Conservation (phyloP, 1,140 invertebrate genomes). For the Bilobella aurantiaca region DNA sequence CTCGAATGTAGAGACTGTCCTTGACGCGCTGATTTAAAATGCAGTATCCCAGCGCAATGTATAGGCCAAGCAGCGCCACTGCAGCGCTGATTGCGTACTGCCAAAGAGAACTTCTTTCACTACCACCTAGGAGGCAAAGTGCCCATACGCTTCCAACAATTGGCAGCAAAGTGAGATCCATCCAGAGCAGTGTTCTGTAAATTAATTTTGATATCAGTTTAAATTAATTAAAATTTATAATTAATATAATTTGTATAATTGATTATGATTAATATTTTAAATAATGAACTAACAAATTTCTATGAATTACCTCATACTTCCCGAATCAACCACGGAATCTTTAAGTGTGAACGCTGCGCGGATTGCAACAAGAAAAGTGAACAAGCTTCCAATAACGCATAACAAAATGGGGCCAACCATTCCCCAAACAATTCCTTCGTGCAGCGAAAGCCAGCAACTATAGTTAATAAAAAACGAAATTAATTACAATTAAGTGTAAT, state of each 20-base stretch:
- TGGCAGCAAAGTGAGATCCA: conserved; percentile 66
- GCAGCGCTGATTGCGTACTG: conserved; percentile 61
- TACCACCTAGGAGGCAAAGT: conserved; percentile 64
- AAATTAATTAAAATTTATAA: too few relatives aligned
- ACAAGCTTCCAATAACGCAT: conserved; percentile 63
- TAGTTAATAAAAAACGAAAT: conserved; percentile 34
- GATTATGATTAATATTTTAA: background rate
- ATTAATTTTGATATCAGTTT: too few relatives aligned
- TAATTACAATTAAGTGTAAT: background rate
- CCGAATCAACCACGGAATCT: conserved; percentile 79
- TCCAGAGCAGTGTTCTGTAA: conserved; percentile 75
- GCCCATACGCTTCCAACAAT: conserved; percentile 69
- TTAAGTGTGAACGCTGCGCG: conserved; percentile 81
- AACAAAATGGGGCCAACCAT: conserved; percentile 72
- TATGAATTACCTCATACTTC: conserved; percentile 52
- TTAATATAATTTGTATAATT: conserved; percentile 27
- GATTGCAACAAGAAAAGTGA: conserved; percentile 70
- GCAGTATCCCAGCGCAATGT: conserved; percentile 71
- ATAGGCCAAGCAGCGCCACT: conserved; percentile 59
- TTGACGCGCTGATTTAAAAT: conserved; percentile 66
- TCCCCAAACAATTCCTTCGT: conserved; percentile 83
- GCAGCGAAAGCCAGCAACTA: conserved; percentile 89
- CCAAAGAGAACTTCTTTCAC: conserved; percentile 59
- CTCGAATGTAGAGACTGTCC: conserved; percentile 50
- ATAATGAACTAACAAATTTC: background rate